phyloP scores from a whole-genome alignment of 2,113 vertebrate species.

The Lanius ludovicianus region DNA sequence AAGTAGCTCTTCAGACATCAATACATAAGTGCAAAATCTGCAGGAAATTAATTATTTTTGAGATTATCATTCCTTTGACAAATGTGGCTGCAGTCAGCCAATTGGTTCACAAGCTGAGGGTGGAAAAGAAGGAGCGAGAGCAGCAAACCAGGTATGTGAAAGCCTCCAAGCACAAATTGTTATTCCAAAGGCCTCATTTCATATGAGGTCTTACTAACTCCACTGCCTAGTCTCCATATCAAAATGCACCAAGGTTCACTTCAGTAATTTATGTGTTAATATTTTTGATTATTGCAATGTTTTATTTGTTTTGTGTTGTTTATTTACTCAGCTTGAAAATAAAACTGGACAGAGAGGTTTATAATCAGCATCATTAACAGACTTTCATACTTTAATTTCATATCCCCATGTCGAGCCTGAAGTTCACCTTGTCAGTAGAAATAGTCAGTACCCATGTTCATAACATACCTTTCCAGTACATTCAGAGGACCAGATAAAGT shows the following conservation, averaged over 20 bases:
- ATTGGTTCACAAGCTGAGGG: background rate
- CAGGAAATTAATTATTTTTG: conserved; percentile 38
- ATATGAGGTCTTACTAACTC: background rate
- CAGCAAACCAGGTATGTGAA: background rate
- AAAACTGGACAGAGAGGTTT: background rate
- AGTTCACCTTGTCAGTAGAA: background rate
- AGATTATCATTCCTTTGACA: background rate
- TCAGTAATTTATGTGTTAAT: background rate
- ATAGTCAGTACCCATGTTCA: background rate
- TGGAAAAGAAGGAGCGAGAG: background rate
- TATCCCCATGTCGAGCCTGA: background rate
- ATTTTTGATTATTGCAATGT: background rate
- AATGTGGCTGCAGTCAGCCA: background rate
- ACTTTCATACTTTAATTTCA: background rate
- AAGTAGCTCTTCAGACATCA: conserved; percentile 22
- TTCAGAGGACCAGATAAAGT: background rate
- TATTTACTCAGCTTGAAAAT: conserved; percentile 8
- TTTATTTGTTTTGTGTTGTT: background rate
- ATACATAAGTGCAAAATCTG: background rate
- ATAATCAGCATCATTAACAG: background rate
- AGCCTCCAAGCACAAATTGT: background rate
- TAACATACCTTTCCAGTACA: background rate
- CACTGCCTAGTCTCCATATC: background rate
- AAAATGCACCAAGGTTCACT: background rate
- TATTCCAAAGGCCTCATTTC: background rate